Conservation (phyloP, 2,113 vertebrate genomes). For the Pelecanoides urinatrix region DNA sequence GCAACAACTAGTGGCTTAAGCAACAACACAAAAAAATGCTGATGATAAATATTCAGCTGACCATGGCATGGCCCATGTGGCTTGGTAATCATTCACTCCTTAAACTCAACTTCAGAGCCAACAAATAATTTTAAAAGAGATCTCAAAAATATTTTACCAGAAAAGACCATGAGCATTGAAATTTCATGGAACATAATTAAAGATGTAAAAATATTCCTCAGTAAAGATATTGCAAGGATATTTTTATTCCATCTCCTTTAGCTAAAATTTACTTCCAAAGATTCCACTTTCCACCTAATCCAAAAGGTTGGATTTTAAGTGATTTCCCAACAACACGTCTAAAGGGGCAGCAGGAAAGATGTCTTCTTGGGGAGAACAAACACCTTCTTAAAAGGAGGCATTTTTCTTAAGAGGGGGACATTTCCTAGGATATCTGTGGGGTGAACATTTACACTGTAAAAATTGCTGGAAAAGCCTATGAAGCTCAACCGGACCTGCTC, state of each 20-base stretch:
- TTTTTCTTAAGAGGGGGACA: neutral
- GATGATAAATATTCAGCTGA: neutral
- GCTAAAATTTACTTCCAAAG: neutral
- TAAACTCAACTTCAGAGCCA: neutral
- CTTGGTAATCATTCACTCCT: neutral
- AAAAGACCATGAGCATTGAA: neutral
- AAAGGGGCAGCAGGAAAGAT: neutral
- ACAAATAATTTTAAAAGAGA: neutral
- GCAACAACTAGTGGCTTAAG: neutral
- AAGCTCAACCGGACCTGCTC: neutral
- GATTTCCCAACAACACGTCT: rapidly evolving
- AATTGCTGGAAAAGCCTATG: neutral
- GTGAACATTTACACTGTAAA: neutral
- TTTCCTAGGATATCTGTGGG: neutral
- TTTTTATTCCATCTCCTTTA: neutral
- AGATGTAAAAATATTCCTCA: neutral
- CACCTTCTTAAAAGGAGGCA: neutral
- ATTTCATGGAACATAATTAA: neutral
- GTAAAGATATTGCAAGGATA: neutral
- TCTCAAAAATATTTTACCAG: neutral
- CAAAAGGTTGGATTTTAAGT: neutral
- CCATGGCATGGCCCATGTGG: neutral
- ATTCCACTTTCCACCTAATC: neutral
- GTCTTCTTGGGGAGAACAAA: neutral
- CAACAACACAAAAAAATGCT: neutral